Evolutionary conservation across 2,113 vertebrate genomes (phyloP), one percentile per base, ranked within the genome.

Genomic region (Arothron firmamentum): DNA sequence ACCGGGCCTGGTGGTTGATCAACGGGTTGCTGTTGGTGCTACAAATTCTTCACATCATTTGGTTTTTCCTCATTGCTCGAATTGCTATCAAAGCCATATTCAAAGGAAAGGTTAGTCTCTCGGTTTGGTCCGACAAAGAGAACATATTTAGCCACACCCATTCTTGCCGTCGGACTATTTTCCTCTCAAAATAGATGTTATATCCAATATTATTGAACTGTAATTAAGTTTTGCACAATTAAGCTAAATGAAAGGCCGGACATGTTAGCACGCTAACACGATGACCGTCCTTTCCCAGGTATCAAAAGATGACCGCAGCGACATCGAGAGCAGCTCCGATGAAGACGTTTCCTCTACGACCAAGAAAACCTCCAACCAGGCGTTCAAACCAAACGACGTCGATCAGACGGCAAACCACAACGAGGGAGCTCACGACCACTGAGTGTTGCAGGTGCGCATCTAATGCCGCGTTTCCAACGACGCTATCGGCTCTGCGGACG

Each of bases 301-400:
- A 62, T 78, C 92, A 18, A 96, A 93, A 80, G 95, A 98, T 52
- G 88, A 92, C 59, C 91, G 93, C 58, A 95, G 93, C 63, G 95
- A 98, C 56, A 64, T 96, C 21, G 95, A 98, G 75, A 95, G 92
- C 71, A 95, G 94, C 86, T 95, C 95, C 56, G 95, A 96, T 19
- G 94, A 97, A 23, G 90, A 93, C 62, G 47, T 87, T 13, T 28
- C 87, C 73, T 90, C 91, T 3, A 94, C 86, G 1, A 82, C 88
- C 43, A 88, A 87, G 48, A 90, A 67, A 60, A 73, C 62, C 28
- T 41, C 52, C 7, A 34, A n/a, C 38, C 74, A 65, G 55, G 74
- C 34, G 8, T 38, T 45, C n/a, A 79, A 59, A 13, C 45, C 70
- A 8, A 86, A 90, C 0, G 88, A 87, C 65, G 81, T 78, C 65